Evolutionary conservation across 1,140 invertebrate genomes (phyloP).

Genomic region (Drosophila melanogaster): DNA sequence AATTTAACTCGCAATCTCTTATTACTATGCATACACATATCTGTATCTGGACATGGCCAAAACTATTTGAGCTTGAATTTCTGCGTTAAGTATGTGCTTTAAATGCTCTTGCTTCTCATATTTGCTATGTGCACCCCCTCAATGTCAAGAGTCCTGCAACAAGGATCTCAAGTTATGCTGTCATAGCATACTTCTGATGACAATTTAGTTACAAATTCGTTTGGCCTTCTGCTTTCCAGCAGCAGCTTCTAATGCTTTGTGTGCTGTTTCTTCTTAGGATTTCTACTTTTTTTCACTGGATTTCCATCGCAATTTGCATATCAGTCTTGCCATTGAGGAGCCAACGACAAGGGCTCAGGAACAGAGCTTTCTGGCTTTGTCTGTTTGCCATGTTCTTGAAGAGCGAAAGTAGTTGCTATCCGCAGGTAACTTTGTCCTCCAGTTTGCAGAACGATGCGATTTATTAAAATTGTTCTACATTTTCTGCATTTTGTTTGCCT

Average conservation of each 20-base stretch:
- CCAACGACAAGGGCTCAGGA: constrained; percentile 35
- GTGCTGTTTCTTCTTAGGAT: constrained; percentile 13
- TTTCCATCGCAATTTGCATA: constrained; percentile 71
- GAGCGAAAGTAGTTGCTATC: constrained; percentile 33
- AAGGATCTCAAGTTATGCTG: constrained; percentile 49
- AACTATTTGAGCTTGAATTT: too few relatives aligned
- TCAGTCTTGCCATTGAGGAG: constrained; percentile 60
- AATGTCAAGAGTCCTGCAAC: constrained; percentile 24
- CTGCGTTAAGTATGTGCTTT: not conserved
- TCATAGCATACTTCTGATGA: constrained; percentile 54
- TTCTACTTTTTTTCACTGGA: constrained; percentile 14
- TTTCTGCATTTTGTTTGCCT: constrained; percentile 26
- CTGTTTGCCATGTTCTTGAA: constrained; percentile 39
- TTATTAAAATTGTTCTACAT: constrained; percentile 53
- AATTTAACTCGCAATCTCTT: too few relatives aligned
- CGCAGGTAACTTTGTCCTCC: constrained; percentile 37
- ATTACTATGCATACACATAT: too few relatives aligned
- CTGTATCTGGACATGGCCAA: too few relatives aligned
- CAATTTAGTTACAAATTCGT: constrained; percentile 73
- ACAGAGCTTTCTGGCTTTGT: constrained; percentile 33
- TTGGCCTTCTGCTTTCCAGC: constrained; percentile 49
- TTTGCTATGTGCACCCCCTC: not conserved
- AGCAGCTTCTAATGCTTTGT: constrained; percentile 15
- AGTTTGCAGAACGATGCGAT: constrained; percentile 41
- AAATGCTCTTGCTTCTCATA: constrained; percentile 8